phyloP scores from a whole-genome alignment of 30 jellyfish, hydroid and myxozoan species.

The Aurelia coerulea region DNA sequence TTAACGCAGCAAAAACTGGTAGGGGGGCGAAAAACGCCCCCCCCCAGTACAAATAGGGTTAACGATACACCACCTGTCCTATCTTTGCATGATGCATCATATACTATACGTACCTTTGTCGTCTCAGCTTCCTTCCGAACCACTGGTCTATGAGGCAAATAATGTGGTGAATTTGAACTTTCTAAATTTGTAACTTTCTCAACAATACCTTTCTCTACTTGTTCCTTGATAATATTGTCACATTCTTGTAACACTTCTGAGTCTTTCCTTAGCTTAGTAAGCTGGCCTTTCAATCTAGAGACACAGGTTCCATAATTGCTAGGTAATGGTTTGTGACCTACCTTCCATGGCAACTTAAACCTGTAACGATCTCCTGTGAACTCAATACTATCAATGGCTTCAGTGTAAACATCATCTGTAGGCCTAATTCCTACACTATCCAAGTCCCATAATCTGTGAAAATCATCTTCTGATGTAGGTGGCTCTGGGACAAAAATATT shows the following conservation, averaged over 20 bases:
- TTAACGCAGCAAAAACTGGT: too few species aligned
- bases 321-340: constrained; percentile 6
- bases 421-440: neutral
- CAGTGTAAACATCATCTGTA: neutral
- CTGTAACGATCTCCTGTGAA: neutral
- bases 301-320: neutral
- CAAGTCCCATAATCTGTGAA: neutral
- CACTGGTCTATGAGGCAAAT: neutral
- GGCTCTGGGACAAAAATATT: too few species aligned
- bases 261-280: neutral
- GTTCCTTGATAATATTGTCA: constrained; percentile 10
- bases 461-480: too few species aligned
- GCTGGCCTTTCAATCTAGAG: neutral
- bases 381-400: neutral
- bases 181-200: neutral
- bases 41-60: too few species aligned
- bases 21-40: too few species aligned
- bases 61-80: too few species aligned
- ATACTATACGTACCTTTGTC: constrained; percentile 29
- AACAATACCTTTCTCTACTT: neutral
- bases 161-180: neutral
- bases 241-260: neutral
- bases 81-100: constrained; percentile 24
- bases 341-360: constrained; percentile 18
- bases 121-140: constrained; percentile 45